Evolutionary conservation across 2,888 invertebrate genomes (phyloP).

Genomic region (Andrena hattorfiana): DNA sequence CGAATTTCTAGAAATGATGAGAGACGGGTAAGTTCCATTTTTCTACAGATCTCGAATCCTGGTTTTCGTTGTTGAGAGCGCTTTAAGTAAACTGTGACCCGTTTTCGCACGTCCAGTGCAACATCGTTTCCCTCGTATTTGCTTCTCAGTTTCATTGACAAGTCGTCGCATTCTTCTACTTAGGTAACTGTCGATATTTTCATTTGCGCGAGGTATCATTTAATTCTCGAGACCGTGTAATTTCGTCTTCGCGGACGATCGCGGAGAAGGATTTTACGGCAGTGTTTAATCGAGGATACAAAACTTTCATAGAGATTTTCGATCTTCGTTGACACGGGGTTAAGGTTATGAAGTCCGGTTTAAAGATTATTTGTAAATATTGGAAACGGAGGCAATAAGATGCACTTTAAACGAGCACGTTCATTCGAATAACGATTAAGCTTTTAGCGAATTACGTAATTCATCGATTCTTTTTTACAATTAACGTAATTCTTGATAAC

Average conservation of each 20-base stretch:
- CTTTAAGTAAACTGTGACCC: not conserved
- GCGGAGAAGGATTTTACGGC: not conserved
- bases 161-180: not conserved
- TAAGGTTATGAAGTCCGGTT: not conserved
- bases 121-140: not conserved
- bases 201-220: not conserved
- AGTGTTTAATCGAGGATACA: not conserved
- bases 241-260: not conserved
- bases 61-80: not conserved
- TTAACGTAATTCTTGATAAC: not conserved
- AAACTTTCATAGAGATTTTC: not conserved
- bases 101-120: not conserved
- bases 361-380: not conserved
- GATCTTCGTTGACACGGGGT: not conserved
- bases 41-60: not conserved
- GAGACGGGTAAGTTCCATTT: constrained; percentile 36
- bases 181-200: not conserved
- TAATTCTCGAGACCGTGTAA: not conserved
- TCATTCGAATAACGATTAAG: not conserved
- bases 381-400: not conserved
- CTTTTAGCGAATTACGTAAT: not conserved
- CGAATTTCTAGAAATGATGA: constrained; percentile 25
- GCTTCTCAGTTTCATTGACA: not conserved
- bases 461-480: not conserved
- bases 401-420: not conserved